These are phyloP conservation scores for Phalacrocorax brasilianus DNA, from an alignment of 2,113 vertebrate species.

Conservation along the genomic window DNA sequence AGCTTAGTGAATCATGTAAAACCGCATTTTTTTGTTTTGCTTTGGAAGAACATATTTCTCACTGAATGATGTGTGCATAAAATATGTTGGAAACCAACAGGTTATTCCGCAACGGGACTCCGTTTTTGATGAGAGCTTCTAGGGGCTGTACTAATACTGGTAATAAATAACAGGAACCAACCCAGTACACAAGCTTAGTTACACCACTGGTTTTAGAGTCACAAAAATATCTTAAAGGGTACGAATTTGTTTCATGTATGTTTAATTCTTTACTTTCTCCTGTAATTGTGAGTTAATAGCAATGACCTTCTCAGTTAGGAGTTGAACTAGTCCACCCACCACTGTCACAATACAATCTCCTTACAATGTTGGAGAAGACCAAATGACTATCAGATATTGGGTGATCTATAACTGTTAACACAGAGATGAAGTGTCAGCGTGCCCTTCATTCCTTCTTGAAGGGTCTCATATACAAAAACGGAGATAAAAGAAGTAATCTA, in stretches of 20 bases:
- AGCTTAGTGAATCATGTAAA: neutral
- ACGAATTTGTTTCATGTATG: neutral
- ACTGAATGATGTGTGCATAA: conserved; percentile 29
- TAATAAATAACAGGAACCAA: conserved; percentile 36
- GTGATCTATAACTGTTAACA: neutral
- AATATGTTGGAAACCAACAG: conserved; percentile 33
- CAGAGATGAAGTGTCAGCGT: neutral
- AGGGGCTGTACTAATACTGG: neutral
- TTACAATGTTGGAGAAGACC: neutral
- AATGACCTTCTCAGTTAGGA: neutral
- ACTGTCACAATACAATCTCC: neutral
- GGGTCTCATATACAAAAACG: neutral
- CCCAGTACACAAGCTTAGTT: neutral
- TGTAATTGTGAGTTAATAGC: neutral
- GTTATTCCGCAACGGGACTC: neutral
- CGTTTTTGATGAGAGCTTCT: neutral
- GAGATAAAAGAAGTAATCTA: neutral
- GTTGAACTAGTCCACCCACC: neutral
- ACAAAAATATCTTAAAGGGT: neutral
- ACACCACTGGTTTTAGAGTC: neutral
- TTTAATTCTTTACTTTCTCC: neutral
- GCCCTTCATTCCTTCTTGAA: neutral
- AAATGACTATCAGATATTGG: neutral
- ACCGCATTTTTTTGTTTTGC: conserved; percentile 47
- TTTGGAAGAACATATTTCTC: neutral